Evolutionary conservation across 2,888 invertebrate genomes (phyloP), one percentile per base, ranked within the genome.

Genomic region (Omphaloscelis lunosa): DNA sequence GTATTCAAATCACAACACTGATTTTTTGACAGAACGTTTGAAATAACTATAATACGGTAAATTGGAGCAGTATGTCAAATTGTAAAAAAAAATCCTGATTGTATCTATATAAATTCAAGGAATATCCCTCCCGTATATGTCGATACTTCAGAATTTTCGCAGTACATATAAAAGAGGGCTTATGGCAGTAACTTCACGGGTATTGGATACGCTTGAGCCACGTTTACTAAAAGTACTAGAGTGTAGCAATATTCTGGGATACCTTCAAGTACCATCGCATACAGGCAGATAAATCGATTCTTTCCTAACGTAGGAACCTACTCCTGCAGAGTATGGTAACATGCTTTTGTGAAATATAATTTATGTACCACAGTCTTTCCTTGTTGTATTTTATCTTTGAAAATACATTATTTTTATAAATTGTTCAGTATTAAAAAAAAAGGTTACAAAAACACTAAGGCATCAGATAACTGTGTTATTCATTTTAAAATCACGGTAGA

Each of bases 171-270:
- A 71, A 51, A 73, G 59, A 48, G 29, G 68, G 27, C 67, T 45
- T 48, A 68, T 51, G 20, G 59, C 59, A 71, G 69, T 73, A 71
- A 79, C 70, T 74, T 84, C 59, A 65, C 71, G 63, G 48, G 56
- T 65, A 84, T 72, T 63, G 68, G 63, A 59, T 72, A 66, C 66
- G 66, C 65, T 65, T 73, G 72, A 66, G 75, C 61, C 45, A 65
- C 41, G 74, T 27, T 69, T 68, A 58, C 58, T 71, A 63, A 48
- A 72, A 73, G 63, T 81, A 67, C 77, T 84, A 62, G 68, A 71
- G 73, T 72, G 61, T 62, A 76, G 65, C 69, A 70, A 79, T 75
- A 71, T 84, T 72, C 75, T 59, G 72, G 17, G 29, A 56, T 79
- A 61, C 27, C 62, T 69, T 63, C 75, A 56, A 72, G 79, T 63